Evolutionary conservation across 2,888 invertebrate species (phyloP).

Genomic region (Sarcophaga rosellei): DNA sequence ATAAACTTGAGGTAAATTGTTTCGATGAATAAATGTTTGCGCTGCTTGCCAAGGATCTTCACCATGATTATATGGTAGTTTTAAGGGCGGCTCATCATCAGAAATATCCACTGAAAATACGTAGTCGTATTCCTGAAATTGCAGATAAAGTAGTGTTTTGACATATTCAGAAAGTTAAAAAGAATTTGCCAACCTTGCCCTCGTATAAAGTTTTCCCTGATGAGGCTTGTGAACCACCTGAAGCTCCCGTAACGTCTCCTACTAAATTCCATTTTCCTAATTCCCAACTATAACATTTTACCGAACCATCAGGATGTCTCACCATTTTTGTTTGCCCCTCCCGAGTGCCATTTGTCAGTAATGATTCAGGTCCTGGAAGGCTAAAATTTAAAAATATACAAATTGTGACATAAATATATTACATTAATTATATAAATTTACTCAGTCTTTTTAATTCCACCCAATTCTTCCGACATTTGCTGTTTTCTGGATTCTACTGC

Average conservation of each 20-base stretch:
- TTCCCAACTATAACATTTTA: conserved; percentile 91
- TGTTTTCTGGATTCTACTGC: conserved; percentile 86
- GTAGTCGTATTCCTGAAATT: conserved; percentile 90
- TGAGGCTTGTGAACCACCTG: conserved; percentile 85
- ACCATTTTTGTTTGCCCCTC: conserved; percentile 95
- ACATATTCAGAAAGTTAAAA: not conserved
- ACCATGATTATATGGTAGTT: conserved; percentile 93
- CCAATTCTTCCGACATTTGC: conserved; percentile 87
- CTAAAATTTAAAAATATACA: conserved; percentile 79
- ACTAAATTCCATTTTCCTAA: conserved; percentile 90
- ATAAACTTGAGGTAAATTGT: conserved; percentile 92
- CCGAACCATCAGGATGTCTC: conserved; percentile 86
- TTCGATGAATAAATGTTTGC: conserved; percentile 92
- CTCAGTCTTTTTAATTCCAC: conserved; percentile 93
- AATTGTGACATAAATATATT: not conserved
- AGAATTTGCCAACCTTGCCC: conserved; percentile 83
- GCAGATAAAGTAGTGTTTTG: conserved; percentile 73
- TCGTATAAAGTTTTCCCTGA: conserved; percentile 90
- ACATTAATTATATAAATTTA: conserved; percentile 80
- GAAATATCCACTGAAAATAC: conserved; percentile 98
- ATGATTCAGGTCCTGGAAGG: conserved; percentile 90
- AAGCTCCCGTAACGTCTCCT: conserved; percentile 93
- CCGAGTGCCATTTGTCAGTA: conserved; percentile 87
- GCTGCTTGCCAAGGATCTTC: conserved; percentile 97
- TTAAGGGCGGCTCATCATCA: conserved; percentile 92